These are phyloP conservation scores for Antheraea mylitta DNA, from an alignment of 1,140 invertebrate genomes.

Conservation along the genomic window DNA sequence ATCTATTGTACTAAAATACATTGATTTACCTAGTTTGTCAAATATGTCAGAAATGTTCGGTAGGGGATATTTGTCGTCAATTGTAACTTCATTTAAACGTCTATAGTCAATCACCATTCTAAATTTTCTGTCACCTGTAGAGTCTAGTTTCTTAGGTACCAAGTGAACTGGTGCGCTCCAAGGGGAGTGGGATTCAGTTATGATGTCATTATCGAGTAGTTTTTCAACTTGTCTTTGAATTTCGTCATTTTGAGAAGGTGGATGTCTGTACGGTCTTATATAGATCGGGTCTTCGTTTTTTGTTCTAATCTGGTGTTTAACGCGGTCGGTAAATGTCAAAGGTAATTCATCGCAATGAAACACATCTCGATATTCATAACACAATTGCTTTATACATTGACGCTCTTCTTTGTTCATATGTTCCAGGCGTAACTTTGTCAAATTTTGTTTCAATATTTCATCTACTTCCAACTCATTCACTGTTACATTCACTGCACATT, in stretches of 20 bases:
- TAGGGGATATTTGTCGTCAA: conserved; percentile 12
- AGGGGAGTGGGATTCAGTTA: neutral
- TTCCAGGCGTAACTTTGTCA: too few relatives aligned
- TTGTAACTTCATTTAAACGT: conserved; percentile 15
- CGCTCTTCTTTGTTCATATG: too few relatives aligned
- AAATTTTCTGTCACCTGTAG: neutral
- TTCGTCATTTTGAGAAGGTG: neutral
- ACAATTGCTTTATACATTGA: too few relatives aligned
- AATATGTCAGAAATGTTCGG: conserved; percentile 6
- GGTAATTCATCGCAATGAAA: too few relatives aligned
- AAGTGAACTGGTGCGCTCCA: neutral
- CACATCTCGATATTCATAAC: too few relatives aligned
- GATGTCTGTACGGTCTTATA: conserved; percentile 11
- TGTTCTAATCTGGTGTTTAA: conserved; percentile 16
- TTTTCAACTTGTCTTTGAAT: too few relatives aligned
- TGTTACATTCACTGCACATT: too few relatives aligned
- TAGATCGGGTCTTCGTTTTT: conserved; percentile 14
- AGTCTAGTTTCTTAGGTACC: neutral
- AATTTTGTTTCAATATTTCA: too few relatives aligned
- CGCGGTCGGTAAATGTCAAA: too few relatives aligned
- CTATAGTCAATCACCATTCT: conserved; percentile 17
- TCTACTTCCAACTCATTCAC: too few relatives aligned
- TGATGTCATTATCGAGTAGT: neutral
- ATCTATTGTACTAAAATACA: neutral
- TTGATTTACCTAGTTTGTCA: neutral